Evolutionary conservation across 1,140 invertebrate species (phyloP).

Genomic region (Drosophila rufa): DNA sequence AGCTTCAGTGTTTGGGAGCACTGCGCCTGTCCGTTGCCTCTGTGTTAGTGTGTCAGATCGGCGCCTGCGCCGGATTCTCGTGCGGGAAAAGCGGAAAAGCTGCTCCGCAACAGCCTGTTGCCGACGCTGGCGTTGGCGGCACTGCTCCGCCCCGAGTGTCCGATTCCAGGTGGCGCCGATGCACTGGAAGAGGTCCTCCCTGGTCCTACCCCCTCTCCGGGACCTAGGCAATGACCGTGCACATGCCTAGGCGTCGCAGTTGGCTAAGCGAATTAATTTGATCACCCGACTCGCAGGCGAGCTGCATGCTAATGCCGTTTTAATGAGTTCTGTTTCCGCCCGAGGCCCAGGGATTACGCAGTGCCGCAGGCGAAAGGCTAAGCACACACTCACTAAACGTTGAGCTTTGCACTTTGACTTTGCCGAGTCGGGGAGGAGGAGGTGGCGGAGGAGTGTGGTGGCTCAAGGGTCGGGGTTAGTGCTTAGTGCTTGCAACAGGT

Average conservation of each 20-base stretch:
- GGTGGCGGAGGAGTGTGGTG: not conserved
- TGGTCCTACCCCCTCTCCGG: not conserved
- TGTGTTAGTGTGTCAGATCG: slow-evolving; percentile 75
- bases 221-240: slow-evolving; percentile 70
- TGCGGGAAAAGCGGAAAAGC: slow-evolving; percentile 24
- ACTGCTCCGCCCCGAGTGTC: not conserved
- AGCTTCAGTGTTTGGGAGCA: slow-evolving; percentile 9
- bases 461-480: not conserved
- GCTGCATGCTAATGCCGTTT: slow-evolving; percentile 74
- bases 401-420: slow-evolving; percentile 62
- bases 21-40: slow-evolving; percentile 64
- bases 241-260: slow-evolving; percentile 46
- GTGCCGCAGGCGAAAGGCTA: slow-evolving; percentile 25
- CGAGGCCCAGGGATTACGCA: slow-evolving; percentile 27
- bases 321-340: slow-evolving; percentile 64
- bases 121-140: slow-evolving; percentile 41
- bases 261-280: slow-evolving; percentile 63
- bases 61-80: slow-evolving; percentile 58
- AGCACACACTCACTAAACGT: slow-evolving; percentile 41
- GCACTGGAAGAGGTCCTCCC: slow-evolving; percentile 54
- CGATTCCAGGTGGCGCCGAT: slow-evolving; percentile 60
- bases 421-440: not conserved
- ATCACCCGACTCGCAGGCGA: slow-evolving; percentile 55
- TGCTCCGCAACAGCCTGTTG: slow-evolving; percentile 67
- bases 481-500: slow-evolving; percentile 36